Evolutionary conservation across 2,113 vertebrate species (phyloP).

Genomic region (Carassius gibelio): DNA sequence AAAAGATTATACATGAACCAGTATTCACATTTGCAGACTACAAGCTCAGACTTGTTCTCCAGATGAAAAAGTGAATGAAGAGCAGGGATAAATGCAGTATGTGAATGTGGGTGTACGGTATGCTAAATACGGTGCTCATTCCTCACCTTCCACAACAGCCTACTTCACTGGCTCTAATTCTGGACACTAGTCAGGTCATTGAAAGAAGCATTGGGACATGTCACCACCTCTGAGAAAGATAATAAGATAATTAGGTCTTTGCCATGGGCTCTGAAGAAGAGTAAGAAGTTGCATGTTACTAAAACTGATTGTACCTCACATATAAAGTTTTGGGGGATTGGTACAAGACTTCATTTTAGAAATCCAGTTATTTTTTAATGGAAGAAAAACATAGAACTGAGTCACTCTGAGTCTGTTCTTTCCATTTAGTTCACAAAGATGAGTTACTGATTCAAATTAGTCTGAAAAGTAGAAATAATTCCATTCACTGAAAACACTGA

Average conservation of each 20-base stretch:
- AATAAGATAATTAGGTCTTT: constrained; percentile 16
- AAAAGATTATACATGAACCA: not conserved
- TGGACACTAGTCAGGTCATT: constrained; percentile 92
- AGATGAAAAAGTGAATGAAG: not conserved
- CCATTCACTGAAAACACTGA: no score
- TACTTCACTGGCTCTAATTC: constrained; percentile 84
- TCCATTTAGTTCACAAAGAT: no score
- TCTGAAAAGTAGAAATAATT: no score
- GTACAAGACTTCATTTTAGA: not conserved
- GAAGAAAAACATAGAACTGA: not conserved
- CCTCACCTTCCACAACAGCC: constrained; percentile 78
- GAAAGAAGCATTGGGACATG: constrained; percentile 89
- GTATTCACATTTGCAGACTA: not conserved
- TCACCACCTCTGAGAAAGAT: constrained; percentile 75
- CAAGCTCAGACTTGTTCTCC: not conserved
- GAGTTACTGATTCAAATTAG: no score
- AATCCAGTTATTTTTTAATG: not conserved
- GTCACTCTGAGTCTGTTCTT: not conserved
- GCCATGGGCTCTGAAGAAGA: not conserved
- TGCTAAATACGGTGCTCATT: not conserved
- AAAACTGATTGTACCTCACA: not conserved
- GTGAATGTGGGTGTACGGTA: not conserved
- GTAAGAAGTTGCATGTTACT: not conserved
- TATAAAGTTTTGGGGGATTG: not conserved
- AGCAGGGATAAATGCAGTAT: not conserved